Percentiles rank a stretch among this genome's conserved stretches.
These are phyloP conservation scores for Esox masquinongy DNA, from an alignment of 2,797 vertebrate genomes.

Conservation along the genomic window DNA sequence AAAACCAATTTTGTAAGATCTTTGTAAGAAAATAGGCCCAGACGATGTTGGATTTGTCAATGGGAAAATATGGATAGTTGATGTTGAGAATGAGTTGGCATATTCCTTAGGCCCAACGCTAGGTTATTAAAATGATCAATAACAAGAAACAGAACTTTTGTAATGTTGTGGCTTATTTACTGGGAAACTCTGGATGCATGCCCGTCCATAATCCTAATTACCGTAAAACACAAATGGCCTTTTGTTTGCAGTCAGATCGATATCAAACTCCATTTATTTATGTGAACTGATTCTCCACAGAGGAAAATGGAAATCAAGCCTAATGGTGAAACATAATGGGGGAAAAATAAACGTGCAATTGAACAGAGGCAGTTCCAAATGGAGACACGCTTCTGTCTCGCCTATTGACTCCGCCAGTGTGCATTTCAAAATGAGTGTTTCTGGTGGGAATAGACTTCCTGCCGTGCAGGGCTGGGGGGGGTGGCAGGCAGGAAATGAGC, in stretches of 20 bases:
- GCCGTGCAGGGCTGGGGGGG: neutral
- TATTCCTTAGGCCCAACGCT: neutral
- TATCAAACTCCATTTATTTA: neutral
- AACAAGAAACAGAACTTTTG: neutral
- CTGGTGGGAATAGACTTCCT: neutral
- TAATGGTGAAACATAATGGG: neutral
- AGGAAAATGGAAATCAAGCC: neutral
- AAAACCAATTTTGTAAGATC: neutral
- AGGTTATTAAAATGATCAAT: neutral
- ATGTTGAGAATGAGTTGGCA: neutral
- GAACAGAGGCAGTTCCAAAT: neutral
- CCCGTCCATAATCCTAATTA: neutral
- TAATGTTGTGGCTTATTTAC: neutral
- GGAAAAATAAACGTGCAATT: neutral
- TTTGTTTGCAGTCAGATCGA: neutral
- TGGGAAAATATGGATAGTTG: neutral
- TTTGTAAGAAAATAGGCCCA: neutral
- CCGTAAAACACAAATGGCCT: neutral
- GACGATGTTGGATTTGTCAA: neutral
- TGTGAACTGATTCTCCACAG: neutral
- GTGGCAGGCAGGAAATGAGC: neutral
- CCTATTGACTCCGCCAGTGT: neutral
- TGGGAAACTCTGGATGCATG: neutral
- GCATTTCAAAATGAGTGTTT: neutral
- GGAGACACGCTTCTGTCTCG: neutral